These are phyloP conservation scores for Eclectus roratus DNA, from an alignment of 2,113 vertebrate species.

Conservation along the genomic window DNA sequence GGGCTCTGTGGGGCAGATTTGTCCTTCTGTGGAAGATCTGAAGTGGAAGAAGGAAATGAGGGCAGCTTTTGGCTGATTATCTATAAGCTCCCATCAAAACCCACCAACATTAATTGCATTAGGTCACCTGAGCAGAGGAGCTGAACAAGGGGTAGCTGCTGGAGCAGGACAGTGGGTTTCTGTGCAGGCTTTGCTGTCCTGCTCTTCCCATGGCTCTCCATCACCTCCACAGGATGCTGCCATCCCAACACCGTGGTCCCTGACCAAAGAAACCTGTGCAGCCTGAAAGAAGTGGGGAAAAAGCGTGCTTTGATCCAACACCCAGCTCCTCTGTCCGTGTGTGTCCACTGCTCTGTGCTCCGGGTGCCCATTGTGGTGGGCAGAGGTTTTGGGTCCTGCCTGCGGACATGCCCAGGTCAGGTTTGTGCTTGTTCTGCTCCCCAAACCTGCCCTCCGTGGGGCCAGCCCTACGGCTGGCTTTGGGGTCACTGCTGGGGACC, in stretches of 20 bases:
- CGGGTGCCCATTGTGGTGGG: rapidly evolving
- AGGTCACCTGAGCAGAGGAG: neutral
- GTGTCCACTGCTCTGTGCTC: rapidly evolving
- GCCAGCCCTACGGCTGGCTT: rapidly evolving
- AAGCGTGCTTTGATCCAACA: neutral
- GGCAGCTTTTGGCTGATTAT: conserved; percentile 37
- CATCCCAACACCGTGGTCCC: rapidly evolving
- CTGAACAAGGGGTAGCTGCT: neutral
- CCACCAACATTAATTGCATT: conserved; percentile 5
- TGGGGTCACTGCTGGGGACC: neutral
- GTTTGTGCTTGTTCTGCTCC: neutral
- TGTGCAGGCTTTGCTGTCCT: neutral
- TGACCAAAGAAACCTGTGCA: neutral
- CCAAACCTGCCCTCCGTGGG: neutral
- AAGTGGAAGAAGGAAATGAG: conserved; percentile 6
- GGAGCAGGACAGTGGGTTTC: neutral
- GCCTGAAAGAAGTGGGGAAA: neutral
- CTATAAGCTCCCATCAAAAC: neutral
- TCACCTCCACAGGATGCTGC: rapidly evolving
- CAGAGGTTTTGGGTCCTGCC: neutral
- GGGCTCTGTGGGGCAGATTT: neutral
- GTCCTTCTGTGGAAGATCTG: neutral
- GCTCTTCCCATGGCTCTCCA: neutral
- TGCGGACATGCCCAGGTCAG: rapidly evolving
- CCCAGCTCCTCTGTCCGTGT: neutral